Evolutionary conservation across 2,888 invertebrate species (phyloP).

Genomic region (Limnephilus rhombicus): DNA sequence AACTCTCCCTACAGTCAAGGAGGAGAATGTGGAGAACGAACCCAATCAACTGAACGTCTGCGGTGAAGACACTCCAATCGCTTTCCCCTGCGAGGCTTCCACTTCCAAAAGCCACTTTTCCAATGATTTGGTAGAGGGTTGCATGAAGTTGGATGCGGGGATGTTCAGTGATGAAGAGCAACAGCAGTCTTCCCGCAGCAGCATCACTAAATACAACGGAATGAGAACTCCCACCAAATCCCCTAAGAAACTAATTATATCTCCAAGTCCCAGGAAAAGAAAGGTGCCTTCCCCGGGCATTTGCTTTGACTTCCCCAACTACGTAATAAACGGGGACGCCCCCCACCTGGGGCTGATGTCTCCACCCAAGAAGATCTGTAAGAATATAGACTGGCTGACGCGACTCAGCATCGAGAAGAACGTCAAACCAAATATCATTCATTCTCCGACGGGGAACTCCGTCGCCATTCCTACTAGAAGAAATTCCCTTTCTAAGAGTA

Average conservation of each 20-base stretch:
- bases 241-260: conserved; percentile 67
- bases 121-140: conserved; percentile 35
- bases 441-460: conserved; percentile 34
- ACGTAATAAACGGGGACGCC: conserved; percentile 85
- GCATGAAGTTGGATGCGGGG: conserved; percentile 5
- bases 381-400: conserved; percentile 86
- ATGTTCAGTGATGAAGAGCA: conserved; percentile 64
- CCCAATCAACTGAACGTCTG: conserved; percentile 69
- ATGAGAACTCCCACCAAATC: conserved; percentile 64
- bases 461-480: conserved; percentile 29
- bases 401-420: conserved; percentile 78
- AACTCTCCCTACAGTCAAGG: conserved; percentile 67
- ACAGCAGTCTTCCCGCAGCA: background rate
- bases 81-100: conserved; percentile 30
- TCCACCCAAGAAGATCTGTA: conserved; percentile 81
- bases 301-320: conserved; percentile 86
- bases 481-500: conserved; percentile 53
- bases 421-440: conserved; percentile 8
- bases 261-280: conserved; percentile 68
- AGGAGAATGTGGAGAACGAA: conserved; percentile 67
- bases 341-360: conserved; percentile 86
- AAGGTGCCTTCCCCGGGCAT: conserved; percentile 77
- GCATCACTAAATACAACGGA: conserved; percentile 34
- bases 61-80: background rate
- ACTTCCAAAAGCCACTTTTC: conserved; percentile 63